Evolutionary conservation across 1,140 invertebrate genomes (phyloP), one percentile per base, ranked within the genome.

Genomic region (Drosophila sturtevanti): DNA sequence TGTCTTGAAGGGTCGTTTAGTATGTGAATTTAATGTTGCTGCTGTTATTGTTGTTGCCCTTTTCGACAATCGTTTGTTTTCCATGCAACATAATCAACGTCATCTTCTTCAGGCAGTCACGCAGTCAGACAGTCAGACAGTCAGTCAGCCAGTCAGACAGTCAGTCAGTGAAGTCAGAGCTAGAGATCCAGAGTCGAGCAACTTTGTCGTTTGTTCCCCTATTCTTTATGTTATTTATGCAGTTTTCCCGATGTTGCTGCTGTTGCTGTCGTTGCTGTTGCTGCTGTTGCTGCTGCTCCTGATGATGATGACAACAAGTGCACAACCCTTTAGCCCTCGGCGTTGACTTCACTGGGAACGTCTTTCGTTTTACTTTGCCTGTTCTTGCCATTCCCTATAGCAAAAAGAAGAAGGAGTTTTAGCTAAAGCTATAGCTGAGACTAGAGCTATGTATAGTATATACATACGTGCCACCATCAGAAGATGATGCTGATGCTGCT

Each of bases 231-330:
- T 81, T 86, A 79, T 87, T 72, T 87, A 87, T 86, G 72, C 79
- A 67, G 51, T 67, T 64, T 31, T 31, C 21, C 52, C 27, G 9
- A 10, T 11, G 34, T 12, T 82, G 68, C 44, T n/a, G n/a, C n/a
- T n/a, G n/a, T n/a, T n/a, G n/a, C n/a, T n/a, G 54, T 12, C 63
- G n/a, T n/a, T n/a, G n/a, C n/a, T n/a, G n/a, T n/a, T 37, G 5
- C 6, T 35, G 41, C 27, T 51, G 55, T 34, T 56, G 55, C 27
- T 58, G 35, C 51, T 63, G 38, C 38, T n/a, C 56, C 56, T 69
- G 68, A 81, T 61, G 79, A 73, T 84, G 80, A 85, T 66, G 81
- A 77, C 77, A 86, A 80, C 73, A 85, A 85, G 81, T 80, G 81
- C 81, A 85, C 82, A 86, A 87, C 81, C 71, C 81, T 81, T 87